Conservation (phyloP, 2,113 vertebrate species). For the Chrysochloris asiatica region DNA sequence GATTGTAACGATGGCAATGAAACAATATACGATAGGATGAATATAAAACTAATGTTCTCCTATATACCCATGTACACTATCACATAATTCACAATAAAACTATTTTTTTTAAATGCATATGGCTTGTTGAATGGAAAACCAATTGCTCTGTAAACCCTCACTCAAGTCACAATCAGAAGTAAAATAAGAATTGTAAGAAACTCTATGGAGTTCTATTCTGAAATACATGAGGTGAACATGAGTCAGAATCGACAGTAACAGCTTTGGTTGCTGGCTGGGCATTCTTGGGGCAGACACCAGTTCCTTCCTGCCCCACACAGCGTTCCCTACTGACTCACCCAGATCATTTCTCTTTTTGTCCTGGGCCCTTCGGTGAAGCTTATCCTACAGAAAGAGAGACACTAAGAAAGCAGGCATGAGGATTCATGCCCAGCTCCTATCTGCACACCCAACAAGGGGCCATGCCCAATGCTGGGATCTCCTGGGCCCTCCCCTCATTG, state of each 20-base stretch:
- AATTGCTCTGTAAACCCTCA: too few species aligned
- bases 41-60: too few species aligned
- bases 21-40: too few species aligned
- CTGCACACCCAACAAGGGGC: not conserved
- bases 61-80: too few species aligned
- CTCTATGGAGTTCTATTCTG: not conserved
- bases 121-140: too few species aligned
- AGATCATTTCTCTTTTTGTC: slow-evolving; percentile 75
- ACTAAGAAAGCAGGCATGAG: not conserved
- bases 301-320: not conserved
- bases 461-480: not conserved
- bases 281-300: not conserved
- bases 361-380: slow-evolving; percentile 66
- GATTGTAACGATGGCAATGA: too few species aligned
- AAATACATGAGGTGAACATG: not conserved
- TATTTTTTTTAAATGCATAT: too few species aligned
- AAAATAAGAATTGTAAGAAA: not conserved
- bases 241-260: not conserved
- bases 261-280: not conserved
- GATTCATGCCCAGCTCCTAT: not conserved
- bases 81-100: too few species aligned
- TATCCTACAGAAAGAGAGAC: slow-evolving; percentile 66
- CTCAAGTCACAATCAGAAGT: not conserved
- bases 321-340: slow-evolving; percentile 66
- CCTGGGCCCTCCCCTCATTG: not conserved